Evolutionary conservation across 2,888 invertebrate genomes (phyloP), one percentile per base, ranked within the genome.

Genomic region (Marasmarcha lunaedactyla): DNA sequence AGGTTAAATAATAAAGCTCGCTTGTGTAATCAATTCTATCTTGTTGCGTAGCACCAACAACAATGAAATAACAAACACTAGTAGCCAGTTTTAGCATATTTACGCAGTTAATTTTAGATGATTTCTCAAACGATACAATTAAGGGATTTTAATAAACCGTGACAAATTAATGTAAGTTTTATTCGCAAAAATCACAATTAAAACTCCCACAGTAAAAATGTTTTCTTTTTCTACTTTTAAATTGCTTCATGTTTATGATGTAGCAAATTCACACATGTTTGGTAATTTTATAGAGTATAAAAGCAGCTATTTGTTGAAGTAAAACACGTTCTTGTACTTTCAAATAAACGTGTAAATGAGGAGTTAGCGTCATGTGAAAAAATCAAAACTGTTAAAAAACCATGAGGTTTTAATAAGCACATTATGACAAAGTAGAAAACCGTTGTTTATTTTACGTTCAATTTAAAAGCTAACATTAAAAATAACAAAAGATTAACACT

Each of bases 181-280:
- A 7, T n/a, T 30, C 11, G 30, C n/a, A n/a, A n/a, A 30, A 30
- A 2, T 30, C 4, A 4, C 4, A 30, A 7, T 30, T 7, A 30
- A n/a, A 30, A n/a, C 30, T 30, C 30, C 11, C 30, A 30, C 30
- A 2, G 9, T n/a, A 7, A 30, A 30, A 30, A 30, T 7, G n/a
- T n/a, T 11, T 4, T 30, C 4, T 20, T 20, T 11, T 9, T 30
- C 2, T 11, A 30, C 30, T 30, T 30, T 5, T 30, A 30, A 30
- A 30, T 30, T n/a, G 11, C 30, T 10, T 10, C 30, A 11, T 30
- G n/a, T 30, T 30, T 30, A 30, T 10, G 9, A 30, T 11, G 30
- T 30, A 10, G 30, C 30, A 30, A 30, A 30, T 30, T 30, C 30
- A 30, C 30, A 30, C 30, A 30, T 30, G 30, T 30, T 30, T n/a